Conservation (phyloP, 2,113 vertebrate genomes). For the Mohoua ochrocephala region DNA sequence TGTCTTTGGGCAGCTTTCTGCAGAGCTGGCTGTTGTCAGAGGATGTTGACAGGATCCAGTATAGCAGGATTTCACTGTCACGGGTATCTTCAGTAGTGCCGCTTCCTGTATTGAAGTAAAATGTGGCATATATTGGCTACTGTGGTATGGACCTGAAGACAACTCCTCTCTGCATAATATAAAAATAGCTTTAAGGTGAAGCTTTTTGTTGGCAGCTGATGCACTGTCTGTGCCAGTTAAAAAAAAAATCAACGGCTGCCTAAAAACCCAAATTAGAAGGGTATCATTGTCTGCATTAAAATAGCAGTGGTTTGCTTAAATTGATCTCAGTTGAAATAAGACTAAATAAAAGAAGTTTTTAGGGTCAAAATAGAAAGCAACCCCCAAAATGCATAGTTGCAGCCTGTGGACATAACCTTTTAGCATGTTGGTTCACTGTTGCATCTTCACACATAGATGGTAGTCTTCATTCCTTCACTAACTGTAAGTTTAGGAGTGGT, state of each 20-base stretch:
- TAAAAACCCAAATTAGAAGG: not conserved
- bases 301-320: not conserved
- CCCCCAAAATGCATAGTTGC: not conserved
- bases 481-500: not conserved
- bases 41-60: not conserved
- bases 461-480: not conserved
- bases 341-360: not conserved
- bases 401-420: not conserved
- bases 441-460: not conserved
- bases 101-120: not conserved
- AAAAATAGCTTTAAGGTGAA: not conserved
- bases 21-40: not conserved
- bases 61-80: not conserved
- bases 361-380: not conserved
- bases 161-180: not conserved
- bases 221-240: not conserved
- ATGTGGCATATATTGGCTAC: not conserved
- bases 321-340: not conserved
- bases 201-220: not conserved
- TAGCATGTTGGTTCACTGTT: not conserved
- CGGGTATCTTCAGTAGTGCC: not conserved
- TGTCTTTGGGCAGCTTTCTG: not conserved
- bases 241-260: fast-evolving
- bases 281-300: not conserved
- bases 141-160: not conserved